A percentile compares a stretch with the other conserved stretches of the same genome.
These are phyloP conservation scores for Genyomyrus donnyi DNA, from an alignment of 2,113 vertebrate genomes.

Conservation along the genomic window DNA sequence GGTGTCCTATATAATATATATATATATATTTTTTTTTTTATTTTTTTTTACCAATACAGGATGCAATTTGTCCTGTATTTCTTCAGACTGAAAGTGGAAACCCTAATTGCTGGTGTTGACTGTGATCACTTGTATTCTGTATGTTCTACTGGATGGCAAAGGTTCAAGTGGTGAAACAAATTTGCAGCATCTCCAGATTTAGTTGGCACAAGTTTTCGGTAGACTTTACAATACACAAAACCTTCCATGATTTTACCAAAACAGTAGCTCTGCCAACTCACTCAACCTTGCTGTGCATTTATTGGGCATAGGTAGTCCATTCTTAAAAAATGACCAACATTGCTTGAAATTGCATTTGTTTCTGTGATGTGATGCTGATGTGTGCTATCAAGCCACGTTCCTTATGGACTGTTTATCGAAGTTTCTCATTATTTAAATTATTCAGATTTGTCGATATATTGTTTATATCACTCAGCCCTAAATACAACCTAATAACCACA, in stretches of 20 bases:
- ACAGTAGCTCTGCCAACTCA: background rate
- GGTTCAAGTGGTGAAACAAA: background rate
- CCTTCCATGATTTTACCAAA: background rate
- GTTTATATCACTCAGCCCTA: background rate
- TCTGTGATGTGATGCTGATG: background rate
- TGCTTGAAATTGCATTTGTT: background rate
- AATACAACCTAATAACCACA: background rate
- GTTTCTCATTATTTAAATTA: background rate
- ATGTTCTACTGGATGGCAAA: background rate
- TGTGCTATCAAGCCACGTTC: background rate
- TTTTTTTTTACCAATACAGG: background rate
- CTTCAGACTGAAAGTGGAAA: background rate
- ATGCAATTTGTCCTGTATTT: background rate
- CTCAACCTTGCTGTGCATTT: background rate
- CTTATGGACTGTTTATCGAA: background rate
- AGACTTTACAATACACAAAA: background rate
- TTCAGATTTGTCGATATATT: background rate
- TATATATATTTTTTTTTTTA: background rate
- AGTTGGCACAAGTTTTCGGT: background rate
- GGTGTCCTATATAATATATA: background rate
- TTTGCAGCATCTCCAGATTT: background rate
- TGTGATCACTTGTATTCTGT: background rate
- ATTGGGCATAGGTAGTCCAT: background rate
- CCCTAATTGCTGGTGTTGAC: background rate
- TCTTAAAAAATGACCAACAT: background rate